Base-by-base conservation (phyloP, 2,888 invertebrate genomes). In the Eilema depressum region DNA sequence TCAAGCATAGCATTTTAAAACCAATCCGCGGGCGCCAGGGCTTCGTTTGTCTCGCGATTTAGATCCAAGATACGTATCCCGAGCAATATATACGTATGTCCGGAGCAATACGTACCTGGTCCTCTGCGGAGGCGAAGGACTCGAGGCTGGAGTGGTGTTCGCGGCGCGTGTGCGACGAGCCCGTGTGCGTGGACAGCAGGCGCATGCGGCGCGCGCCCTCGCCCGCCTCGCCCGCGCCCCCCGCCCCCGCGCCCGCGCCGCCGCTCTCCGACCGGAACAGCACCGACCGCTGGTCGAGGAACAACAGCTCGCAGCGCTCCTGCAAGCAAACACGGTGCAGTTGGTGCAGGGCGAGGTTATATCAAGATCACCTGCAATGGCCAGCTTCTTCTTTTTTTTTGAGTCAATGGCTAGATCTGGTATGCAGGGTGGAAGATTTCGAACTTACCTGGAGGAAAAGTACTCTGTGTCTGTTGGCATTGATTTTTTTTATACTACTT, bases 91-190 rank as follows among this genome's bases (percentile, higher is more conserved):
- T n/a, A n/a, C n/a, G n/a, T n/a, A n/a, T n/a, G n/a, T n/a, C n/a
- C n/a, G n/a, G n/a, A n/a, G n/a, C n/a, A n/a, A n/a, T n/a, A n/a
- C n/a, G n/a, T 84, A 97, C 98, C 94, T 98, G 97, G 90, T 99
- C 99, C 86, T 98, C 97, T 0, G 99, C 99, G 2, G 99, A 99
- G 66, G 99, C 98, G 93, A 99, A 99, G 75, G 99, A 99, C 90
- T 99, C 99, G 0, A 98, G 98, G 23, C 98, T 98, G 80, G 98
- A 98, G 76, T 98, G 97, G 86, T 97, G 97, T 0, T 97, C 96
- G 84, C 89, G 94, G 82, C 88, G 89, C 85, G 92, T 91, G 87
- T 93, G 88, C 90, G 95, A 81, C 82, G 94, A 84, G 85, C 93
- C 87, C 76, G 96, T 91, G 92, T 95, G 92, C 79, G 95, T 87